Conservation (phyloP, 2,888 invertebrate species). For the Hypomecis atomaria region DNA sequence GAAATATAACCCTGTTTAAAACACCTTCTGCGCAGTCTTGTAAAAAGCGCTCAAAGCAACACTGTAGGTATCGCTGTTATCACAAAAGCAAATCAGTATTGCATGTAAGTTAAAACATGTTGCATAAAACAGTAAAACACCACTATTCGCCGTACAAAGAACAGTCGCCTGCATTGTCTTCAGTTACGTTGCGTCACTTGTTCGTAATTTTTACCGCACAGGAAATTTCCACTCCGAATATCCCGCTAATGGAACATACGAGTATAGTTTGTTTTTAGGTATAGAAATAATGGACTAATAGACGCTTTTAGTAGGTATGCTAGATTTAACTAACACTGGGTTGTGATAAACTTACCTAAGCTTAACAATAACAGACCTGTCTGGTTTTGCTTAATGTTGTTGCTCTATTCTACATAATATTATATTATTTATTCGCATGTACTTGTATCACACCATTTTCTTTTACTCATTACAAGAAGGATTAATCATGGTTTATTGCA, state of each 20-base stretch:
- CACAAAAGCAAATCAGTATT: not conserved
- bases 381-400: too few species aligned
- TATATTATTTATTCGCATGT: too few species aligned
- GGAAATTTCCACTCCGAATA: conserved; percentile 28
- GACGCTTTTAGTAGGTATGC: too few species aligned
- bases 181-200: conserved; percentile 20
- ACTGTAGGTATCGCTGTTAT: not conserved
- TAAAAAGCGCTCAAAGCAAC: not conserved
- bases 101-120: conserved; percentile 1
- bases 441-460: too few species aligned
- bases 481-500: too few species aligned
- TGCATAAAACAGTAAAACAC: conserved; percentile 4
- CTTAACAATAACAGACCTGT: too few species aligned
- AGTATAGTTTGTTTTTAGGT: conserved; percentile 11
- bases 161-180: conserved; percentile 21
- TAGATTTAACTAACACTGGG: too few species aligned
- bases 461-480: too few species aligned
- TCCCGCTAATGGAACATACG: conserved; percentile 12
- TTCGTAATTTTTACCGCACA: conserved; percentile 23
- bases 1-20: too few species aligned
- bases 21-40: too few species aligned
- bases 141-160: conserved; percentile 12
- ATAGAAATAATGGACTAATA: not conserved
- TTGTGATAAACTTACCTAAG: too few species aligned
- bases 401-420: too few species aligned